These are phyloP conservation scores for Cryptus viduatorius DNA, from an alignment of 2,888 invertebrate species.

Conservation along the genomic window DNA sequence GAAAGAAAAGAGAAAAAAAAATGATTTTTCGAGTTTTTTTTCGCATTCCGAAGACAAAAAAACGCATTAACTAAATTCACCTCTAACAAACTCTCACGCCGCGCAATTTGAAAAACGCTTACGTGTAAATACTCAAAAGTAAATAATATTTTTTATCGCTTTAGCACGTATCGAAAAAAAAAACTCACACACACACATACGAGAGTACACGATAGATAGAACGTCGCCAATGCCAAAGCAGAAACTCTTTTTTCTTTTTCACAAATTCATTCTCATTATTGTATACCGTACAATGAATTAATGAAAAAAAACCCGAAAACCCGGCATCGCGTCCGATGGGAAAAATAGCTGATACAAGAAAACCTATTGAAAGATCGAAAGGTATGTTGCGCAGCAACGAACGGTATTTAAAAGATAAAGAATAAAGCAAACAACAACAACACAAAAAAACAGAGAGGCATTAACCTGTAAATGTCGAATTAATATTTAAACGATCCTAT, in stretches of 20 bases:
- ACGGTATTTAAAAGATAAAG: constrained; percentile 62
- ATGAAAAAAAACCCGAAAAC: constrained; percentile 31
- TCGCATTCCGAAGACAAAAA: constrained; percentile 29
- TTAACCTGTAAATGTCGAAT: constrained; percentile 74
- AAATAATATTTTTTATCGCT: constrained; percentile 76
- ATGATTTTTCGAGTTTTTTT: not conserved
- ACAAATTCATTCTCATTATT: constrained; percentile 33
- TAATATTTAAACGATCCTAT: constrained; percentile 70
- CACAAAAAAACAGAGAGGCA: constrained; percentile 58
- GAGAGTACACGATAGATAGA: constrained; percentile 24
- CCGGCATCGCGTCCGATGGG: constrained; percentile 4
- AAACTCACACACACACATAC: not conserved
- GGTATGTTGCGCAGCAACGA: constrained; percentile 72
- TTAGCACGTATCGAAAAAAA: constrained; percentile 67
- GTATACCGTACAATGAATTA: constrained; percentile 41
- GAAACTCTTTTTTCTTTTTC: constrained; percentile 39
- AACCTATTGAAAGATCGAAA: constrained; percentile 48
- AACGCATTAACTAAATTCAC: constrained; percentile 22
- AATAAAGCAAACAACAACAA: constrained; percentile 39
- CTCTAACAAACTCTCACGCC: constrained; percentile 36
- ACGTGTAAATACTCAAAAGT: constrained; percentile 72
- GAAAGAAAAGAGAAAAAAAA: not conserved
- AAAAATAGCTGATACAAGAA: constrained; percentile 30
- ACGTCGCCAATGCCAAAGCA: constrained; percentile 60
- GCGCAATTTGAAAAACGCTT: constrained; percentile 69